These are phyloP conservation scores for Malurus melanocephalus DNA, from an alignment of 2,113 vertebrate genomes.

Conservation along the genomic window DNA sequence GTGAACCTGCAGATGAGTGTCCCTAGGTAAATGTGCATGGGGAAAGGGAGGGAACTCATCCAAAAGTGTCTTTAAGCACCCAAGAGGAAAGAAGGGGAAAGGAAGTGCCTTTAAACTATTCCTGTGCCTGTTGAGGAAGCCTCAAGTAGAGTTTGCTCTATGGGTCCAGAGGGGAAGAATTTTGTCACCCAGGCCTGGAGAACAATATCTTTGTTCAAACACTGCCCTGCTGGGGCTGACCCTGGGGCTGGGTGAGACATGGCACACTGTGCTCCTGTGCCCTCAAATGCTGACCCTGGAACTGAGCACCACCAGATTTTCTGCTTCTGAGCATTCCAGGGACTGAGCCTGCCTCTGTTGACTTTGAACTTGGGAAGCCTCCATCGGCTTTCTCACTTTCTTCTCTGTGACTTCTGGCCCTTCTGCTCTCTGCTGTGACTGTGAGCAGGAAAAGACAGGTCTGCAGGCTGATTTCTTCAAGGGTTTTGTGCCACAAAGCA, in stretches of 20 bases:
- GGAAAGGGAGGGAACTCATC: background rate
- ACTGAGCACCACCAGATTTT: background rate
- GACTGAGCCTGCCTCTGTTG: background rate
- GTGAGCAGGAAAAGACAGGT: background rate
- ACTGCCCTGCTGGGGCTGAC: accelerated
- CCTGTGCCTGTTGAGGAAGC: background rate
- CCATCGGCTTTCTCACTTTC: accelerated
- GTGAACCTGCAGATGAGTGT: background rate
- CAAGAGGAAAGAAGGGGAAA: background rate
- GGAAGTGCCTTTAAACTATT: background rate
- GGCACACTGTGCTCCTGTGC: accelerated
- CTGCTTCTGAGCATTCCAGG: background rate
- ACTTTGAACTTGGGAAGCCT: background rate
- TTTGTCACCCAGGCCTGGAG: background rate
- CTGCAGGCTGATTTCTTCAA: background rate
- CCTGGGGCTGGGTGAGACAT: background rate
- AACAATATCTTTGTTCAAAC: background rate
- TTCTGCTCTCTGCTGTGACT: background rate
- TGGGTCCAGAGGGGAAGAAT: background rate
- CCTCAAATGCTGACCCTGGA: background rate
- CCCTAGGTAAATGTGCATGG: background rate
- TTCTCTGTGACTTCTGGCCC: background rate
- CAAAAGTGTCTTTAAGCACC: background rate
- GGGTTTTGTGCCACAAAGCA: background rate
- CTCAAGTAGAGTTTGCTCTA: background rate